phyloP scores from a whole-genome alignment of 1,140 invertebrate species.

The Metaphire vulgaris region DNA sequence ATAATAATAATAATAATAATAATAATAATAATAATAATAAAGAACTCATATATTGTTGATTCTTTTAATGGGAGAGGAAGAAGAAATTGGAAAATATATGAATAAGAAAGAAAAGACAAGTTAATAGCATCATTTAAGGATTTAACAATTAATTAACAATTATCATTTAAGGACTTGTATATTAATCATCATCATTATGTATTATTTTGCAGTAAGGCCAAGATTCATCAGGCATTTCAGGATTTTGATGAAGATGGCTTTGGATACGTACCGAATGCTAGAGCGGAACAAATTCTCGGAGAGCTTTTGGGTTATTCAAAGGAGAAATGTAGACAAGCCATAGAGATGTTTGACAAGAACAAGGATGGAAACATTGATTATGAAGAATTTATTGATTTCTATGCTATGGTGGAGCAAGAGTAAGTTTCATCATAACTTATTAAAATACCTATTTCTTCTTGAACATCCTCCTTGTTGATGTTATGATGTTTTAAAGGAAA shows the following conservation, averaged over 20 bases:
- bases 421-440: background rate
- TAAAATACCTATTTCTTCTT: too few species aligned
- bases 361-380: constrained; percentile 22
- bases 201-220: background rate
- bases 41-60: background rate
- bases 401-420: constrained; percentile 13
- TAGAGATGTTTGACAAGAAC: constrained; percentile 2
- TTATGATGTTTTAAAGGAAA: too few species aligned
- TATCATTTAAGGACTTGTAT: background rate
- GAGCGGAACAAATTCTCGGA: background rate
- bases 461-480: too few species aligned
- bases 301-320: background rate
- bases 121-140: background rate
- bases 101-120: background rate
- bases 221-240: background rate
- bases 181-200: background rate
- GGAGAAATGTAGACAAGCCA: background rate
- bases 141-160: background rate
- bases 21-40: constrained; percentile 10
- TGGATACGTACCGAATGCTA: background rate
- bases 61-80: background rate
- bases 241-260: background rate
- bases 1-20: constrained; percentile 6
- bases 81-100: background rate
- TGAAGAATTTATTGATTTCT: constrained; percentile 19